Percentiles rank a stretch among this genome's conserved stretches.
These are phyloP conservation scores for Phataginus tricuspis DNA, from an alignment of 2,797 vertebrate species.

Conservation along the genomic window DNA sequence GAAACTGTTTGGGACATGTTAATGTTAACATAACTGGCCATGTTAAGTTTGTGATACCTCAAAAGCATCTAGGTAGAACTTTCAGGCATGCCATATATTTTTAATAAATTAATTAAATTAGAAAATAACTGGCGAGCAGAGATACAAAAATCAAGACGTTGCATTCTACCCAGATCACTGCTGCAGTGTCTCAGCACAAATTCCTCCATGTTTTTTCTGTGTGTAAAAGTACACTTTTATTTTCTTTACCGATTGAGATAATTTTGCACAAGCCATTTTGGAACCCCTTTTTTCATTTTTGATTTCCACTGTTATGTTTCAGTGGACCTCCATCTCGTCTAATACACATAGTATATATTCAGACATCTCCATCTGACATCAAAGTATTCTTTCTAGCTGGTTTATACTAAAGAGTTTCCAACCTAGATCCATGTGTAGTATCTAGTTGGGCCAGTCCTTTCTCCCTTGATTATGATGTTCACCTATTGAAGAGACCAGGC, in stretches of 20 bases:
- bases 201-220: slow-evolving; percentile 8
- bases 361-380: neutral
- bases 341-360: neutral
- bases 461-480: neutral
- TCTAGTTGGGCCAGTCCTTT: neutral
- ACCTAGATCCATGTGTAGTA: neutral
- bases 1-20: neutral
- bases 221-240: neutral
- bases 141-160: neutral
- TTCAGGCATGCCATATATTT: neutral
- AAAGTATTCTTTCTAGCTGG: neutral
- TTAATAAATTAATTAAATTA: neutral
- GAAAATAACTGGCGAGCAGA: neutral
- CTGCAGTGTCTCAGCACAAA: neutral
- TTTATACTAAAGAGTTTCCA: neutral
- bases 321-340: neutral
- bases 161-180: neutral
- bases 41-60: neutral
- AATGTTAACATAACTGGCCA: neutral
- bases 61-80: neutral
- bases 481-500: neutral
- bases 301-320: neutral
- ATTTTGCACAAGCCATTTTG: neutral
- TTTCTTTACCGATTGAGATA: neutral
- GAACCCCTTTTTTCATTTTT: neutral